Base-by-base conservation (phyloP, 92 coral and sea anemone species). In the Muricea muricata region DNA sequence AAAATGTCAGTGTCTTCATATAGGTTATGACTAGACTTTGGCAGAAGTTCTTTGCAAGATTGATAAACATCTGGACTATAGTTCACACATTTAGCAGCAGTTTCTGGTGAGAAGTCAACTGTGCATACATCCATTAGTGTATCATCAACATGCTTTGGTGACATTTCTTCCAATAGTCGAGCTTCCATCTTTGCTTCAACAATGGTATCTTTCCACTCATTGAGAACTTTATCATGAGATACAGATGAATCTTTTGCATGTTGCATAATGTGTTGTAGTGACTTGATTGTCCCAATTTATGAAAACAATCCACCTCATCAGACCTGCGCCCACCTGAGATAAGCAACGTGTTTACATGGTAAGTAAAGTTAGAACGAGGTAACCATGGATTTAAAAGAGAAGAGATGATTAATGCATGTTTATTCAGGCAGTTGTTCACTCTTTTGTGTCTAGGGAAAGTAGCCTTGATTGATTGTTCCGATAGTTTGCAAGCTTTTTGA, bases 221-320 rank as follows among this genome's bases (percentile, higher is more conserved):
- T 46, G 17, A 82, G 54, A 37, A 37, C 42, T 37, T 37, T 37
- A 37, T 37, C 42, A 37, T 37, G 42, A 37, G 56, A 33, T 31
- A 40, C 46, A 4, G 50, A 30, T 9, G 81, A 70, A 17, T 84
- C 45, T 54, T 84, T 45, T 84, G 88, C 78, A 85, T 77, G 52
- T 85, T 85, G 12, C 89, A 69, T 74, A 85, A 50, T 47, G 84
- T 85, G 68, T 75, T 77, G 21, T 79, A 82, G 63, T 85, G 42
- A 37, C 42, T 37, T 37, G 42, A 37, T 37, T 4, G 42, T 37
- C 42, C 42, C 42, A 37, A 37, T 37, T 37, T 37, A 37, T 37
- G 42, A 37, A 37, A 37, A 9, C 42, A 37, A 37, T 37, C 42
- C 29, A 84, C 34, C 23, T 84, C 88, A 60, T 84, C 88, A 58